Evolutionary conservation across 2,888 invertebrate genomes (phyloP), one percentile per base, ranked within the genome.

Genomic region (Drosophila macrothrix): DNA sequence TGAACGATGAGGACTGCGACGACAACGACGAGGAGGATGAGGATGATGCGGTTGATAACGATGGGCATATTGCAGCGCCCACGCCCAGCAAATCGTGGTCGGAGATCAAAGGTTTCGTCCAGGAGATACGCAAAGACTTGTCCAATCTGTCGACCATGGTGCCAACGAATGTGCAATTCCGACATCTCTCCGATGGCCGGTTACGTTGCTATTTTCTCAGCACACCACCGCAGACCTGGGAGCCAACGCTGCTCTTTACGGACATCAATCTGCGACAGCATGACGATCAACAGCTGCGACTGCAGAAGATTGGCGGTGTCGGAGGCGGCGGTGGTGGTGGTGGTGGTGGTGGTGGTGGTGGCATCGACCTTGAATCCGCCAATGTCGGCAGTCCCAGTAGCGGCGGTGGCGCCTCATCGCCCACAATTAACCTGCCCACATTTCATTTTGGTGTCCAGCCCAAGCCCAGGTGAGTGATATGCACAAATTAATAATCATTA

Each of bases 131-230:
- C 19, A 95, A 97, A 82, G 96, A 96, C 90, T 92, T 98, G 69
- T 96, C 97, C 3, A 95, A 96, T 63, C 94, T 97, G 43, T 97
- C 97, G 0, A 96, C 96, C 1, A 96, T 97, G 94, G 96, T 97
- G 28, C 98, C 98, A 1, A 96, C 96, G 84, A 96, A 96, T 56
- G 96, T 98, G 82, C 96, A 96, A 39, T 98, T 98, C 93, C 95
- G 97, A 68, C 95, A 95, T 33, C 94, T 97, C 43, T 95, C 95
- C 62, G 97, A 97, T 93, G 97, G 97, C 41, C 95, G 96, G 83
- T 97, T 95, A 16, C 95, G 98, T 88, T 96, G 98, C 88, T 99
- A 98, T 93, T 99, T 98, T 92, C 94, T 99, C 73, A 96, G 97
- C 83, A 97, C 97, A 29, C 97, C 97, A 0, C 96, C 96, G 60